These are phyloP conservation scores for Hemiprocne comata DNA, from an alignment of 2,113 vertebrate species.

Conservation along the genomic window DNA sequence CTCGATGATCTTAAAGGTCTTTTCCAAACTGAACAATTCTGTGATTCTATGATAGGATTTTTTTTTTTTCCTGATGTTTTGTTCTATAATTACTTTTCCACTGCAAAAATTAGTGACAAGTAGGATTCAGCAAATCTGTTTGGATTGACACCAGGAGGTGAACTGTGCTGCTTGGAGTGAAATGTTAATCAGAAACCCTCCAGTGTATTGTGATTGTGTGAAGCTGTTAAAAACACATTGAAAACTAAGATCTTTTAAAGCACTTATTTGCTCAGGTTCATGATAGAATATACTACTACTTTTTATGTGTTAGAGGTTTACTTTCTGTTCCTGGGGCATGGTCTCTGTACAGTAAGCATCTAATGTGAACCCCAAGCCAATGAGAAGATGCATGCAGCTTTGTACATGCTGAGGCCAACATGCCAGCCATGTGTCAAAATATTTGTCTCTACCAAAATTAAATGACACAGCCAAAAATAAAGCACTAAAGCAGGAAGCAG, in stretches of 20 bases:
- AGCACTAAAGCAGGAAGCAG: conserved; percentile 10
- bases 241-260: not conserved
- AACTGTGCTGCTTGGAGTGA: not conserved
- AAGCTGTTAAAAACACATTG: not conserved
- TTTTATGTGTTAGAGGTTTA: not conserved
- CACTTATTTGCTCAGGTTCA: not conserved
- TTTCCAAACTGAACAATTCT: too few species aligned
- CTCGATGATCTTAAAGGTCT: too few species aligned
- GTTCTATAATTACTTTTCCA: conserved; percentile 38
- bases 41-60: too few species aligned
- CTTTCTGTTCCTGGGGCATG: not conserved
- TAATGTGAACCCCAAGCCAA: not conserved
- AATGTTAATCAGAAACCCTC: not conserved
- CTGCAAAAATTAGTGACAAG: conserved; percentile 12
- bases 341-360: not conserved
- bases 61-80: not conserved
- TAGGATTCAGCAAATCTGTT: conserved; percentile 32
- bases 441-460: not conserved
- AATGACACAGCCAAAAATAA: conserved; percentile 16
- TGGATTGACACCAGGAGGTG: not conserved
- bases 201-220: not conserved
- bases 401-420: not conserved
- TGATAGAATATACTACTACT: not conserved
- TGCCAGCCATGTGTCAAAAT: not conserved
- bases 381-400: not conserved